Evolutionary conservation across 2,797 vertebrate genomes (phyloP).

Genomic region (Erithacus rubecula): DNA sequence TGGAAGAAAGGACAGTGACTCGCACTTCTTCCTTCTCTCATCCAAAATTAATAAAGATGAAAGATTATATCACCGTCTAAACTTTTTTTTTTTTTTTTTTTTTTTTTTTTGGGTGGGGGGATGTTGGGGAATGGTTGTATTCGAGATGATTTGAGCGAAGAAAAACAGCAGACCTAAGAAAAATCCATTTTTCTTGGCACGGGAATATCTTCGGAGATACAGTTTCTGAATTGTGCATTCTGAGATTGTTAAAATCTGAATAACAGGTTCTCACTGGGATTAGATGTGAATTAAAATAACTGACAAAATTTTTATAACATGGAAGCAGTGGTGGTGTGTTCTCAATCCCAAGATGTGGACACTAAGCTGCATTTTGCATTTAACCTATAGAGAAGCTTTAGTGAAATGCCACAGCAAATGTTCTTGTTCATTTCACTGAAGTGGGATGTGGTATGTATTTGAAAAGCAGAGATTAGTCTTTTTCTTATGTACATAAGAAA

Average conservation of each 20-base stretch:
- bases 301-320: neutral
- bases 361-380: neutral
- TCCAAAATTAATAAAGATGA: neutral
- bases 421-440: neutral
- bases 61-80: neutral
- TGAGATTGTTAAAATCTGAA: neutral
- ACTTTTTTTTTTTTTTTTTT: neutral
- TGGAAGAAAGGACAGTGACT: neutral
- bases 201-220: neutral
- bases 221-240: neutral
- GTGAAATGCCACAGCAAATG: neutral
- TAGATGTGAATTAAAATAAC: neutral
- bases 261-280: neutral
- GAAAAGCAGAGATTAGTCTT: neutral
- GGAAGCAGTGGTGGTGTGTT: neutral
- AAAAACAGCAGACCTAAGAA: neutral
- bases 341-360: neutral
- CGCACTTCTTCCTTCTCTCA: neutral
- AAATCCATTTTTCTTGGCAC: neutral
- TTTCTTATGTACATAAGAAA: neutral
- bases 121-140: accelerated
- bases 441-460: neutral
- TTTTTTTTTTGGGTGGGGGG: neutral
- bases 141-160: neutral
- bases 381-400: neutral